Percentiles rank a stretch among this genome's conserved stretches.
Evolutionary conservation across 1,140 invertebrate species (phyloP).

Genomic region (Pentalonia nigronervosa): DNA sequence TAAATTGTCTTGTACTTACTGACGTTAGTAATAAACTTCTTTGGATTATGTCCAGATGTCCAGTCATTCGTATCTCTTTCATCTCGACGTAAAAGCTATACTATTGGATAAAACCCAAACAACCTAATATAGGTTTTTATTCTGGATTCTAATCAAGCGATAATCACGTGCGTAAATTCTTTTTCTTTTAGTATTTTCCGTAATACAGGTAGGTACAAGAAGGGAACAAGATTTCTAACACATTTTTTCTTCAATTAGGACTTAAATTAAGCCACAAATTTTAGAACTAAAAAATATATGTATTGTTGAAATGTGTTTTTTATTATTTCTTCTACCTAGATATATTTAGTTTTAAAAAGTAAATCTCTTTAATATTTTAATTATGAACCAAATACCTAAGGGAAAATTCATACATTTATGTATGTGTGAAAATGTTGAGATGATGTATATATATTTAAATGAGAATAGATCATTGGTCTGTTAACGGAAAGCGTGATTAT

Average conservation of each 20-base stretch:
- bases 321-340: neutral
- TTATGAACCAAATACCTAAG: neutral
- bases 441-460: neutral
- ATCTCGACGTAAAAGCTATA: conserved; percentile 32
- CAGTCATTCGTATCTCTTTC: conserved; percentile 18
- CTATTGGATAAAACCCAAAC: conserved; percentile 43
- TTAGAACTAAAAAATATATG: neutral
- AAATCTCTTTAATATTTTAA: neutral
- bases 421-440: neutral
- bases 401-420: neutral
- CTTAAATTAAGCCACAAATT: neutral
- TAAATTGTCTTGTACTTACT: neutral
- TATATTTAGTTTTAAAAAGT: neutral
- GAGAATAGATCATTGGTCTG: neutral
- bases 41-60: conserved; percentile 43
- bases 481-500: neutral
- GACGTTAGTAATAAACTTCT: conserved; percentile 29
- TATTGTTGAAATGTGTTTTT: neutral
- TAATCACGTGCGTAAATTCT: neutral
- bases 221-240: neutral
- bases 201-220: neutral
- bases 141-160: neutral
- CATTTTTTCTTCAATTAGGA: neutral
- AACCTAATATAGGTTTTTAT: neutral
- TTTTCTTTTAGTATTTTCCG: conserved; percentile 1